A percentile compares a stretch with the other conserved stretches of the same genome.
Conservation (phyloP, 2,888 invertebrate species). For the Drosophila anceps region DNA sequence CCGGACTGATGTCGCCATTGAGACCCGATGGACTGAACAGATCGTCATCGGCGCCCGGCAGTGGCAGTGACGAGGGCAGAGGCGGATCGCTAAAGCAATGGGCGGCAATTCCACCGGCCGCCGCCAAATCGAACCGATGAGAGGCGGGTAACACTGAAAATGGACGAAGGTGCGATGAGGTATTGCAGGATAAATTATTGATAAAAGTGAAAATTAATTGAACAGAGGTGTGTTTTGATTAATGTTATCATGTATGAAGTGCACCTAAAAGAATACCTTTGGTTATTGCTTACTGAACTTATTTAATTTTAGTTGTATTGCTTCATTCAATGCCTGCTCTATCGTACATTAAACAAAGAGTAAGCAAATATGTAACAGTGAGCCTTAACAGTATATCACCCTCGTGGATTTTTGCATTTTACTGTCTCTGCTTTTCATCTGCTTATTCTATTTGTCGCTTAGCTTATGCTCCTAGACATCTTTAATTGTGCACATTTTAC, state of each 20-base stretch:
- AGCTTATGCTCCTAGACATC: conserved; percentile 1
- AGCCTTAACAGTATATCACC: not conserved
- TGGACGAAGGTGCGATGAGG: not conserved
- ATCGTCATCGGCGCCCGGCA: conserved; percentile 93
- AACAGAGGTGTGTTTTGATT: not conserved
- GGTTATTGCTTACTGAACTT: not conserved
- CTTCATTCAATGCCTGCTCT: not conserved
- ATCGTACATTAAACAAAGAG: no score
- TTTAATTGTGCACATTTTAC: conserved; percentile 2
- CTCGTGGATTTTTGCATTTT: not conserved
- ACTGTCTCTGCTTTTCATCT: not conserved
- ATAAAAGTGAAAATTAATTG: not conserved
- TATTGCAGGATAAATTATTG: not conserved
- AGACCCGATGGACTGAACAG: conserved; percentile 90
- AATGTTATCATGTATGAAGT: no score
- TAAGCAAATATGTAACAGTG: not conserved
- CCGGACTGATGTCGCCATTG: conserved; percentile 87
- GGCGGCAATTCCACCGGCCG: conserved; percentile 87
- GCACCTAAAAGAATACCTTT: no score
- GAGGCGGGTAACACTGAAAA: conserved; percentile 86
- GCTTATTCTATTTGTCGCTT: not conserved
- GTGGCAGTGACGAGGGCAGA: conserved; percentile 88
- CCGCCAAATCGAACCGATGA: conserved; percentile 88
- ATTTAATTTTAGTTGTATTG: not conserved
- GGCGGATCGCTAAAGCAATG: conserved; percentile 89